Conservation (phyloP, 2,888 invertebrate genomes). For the Agrochola circellaris region DNA sequence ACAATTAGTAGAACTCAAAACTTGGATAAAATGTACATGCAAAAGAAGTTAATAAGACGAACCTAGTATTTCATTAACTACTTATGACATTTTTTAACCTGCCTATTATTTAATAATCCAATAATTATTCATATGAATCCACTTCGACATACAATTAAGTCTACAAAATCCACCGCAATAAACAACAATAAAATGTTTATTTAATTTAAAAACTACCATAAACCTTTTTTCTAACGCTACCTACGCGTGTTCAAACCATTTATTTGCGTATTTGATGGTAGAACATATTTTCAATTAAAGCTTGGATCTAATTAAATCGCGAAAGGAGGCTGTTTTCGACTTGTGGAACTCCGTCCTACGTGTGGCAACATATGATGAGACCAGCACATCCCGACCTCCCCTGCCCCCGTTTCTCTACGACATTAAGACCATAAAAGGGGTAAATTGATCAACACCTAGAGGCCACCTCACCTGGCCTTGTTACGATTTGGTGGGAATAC, state of each 20-base stretch:
- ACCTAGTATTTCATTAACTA: background rate
- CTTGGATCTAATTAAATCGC: conserved; percentile 84
- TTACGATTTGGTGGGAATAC: conserved; percentile 82
- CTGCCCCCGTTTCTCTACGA: conserved; percentile 38
- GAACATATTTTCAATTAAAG: conserved; percentile 86
- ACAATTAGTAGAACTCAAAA: background rate
- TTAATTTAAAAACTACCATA: conserved; percentile 20
- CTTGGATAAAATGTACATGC: background rate
- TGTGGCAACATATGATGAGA: conserved; percentile 75
- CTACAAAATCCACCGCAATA: background rate
- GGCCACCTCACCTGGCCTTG: conserved; percentile 73
- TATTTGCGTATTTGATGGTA: conserved; percentile 81
- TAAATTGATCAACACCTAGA: conserved; percentile 60
- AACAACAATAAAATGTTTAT: conserved; percentile 4
- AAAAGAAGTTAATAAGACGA: background rate
- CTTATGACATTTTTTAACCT: background rate
- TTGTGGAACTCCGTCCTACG: conserved; percentile 78
- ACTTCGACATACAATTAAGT: background rate
- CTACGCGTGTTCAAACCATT: conserved; percentile 75
- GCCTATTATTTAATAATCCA: background rate
- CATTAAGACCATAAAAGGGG: conserved; percentile 41
- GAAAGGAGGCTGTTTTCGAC: conserved; percentile 83
- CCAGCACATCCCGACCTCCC: conserved; percentile 72
- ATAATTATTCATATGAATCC: background rate
- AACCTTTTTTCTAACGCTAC: conserved; percentile 68